A percentile compares a stretch with the other conserved stretches of the same genome.
These are phyloP conservation scores for Acrocephalus arundinaceus DNA, from an alignment of 2,113 vertebrate genomes.

Conservation along the genomic window DNA sequence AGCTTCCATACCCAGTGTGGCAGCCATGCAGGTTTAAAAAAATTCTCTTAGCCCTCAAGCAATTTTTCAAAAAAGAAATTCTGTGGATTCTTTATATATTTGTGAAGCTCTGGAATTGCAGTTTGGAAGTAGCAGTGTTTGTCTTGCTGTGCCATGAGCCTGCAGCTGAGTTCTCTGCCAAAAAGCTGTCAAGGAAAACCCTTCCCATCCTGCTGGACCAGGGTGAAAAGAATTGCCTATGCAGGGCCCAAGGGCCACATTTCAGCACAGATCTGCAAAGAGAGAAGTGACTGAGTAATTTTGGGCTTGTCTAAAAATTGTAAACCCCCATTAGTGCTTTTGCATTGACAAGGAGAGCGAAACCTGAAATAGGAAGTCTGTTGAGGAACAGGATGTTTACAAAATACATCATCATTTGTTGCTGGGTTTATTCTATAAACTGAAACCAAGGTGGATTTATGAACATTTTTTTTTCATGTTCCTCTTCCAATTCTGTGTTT, in stretches of 20 bases:
- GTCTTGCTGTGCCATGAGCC: neutral
- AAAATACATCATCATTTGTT: neutral
- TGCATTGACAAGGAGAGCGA: neutral
- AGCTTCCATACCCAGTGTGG: neutral
- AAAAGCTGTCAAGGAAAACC: constrained; percentile 7
- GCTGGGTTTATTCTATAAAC: neutral
- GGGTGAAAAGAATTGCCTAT: neutral
- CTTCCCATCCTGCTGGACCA: neutral
- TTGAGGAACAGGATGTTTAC: neutral
- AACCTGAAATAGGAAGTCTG: neutral
- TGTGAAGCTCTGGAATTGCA: constrained; percentile 1
- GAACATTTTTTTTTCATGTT: neutral
- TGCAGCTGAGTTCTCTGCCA: neutral
- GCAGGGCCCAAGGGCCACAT: neutral
- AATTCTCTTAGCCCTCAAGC: neutral
- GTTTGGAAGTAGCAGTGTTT: constrained; percentile 17
- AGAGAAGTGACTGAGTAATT: neutral
- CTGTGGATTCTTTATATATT: constrained; percentile 30
- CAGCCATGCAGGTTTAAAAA: neutral
- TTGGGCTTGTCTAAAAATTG: neutral
- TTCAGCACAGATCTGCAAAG: constrained; percentile 13
- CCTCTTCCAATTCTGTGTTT: neutral
- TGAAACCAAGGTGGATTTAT: neutral
- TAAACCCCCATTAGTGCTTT: neutral
- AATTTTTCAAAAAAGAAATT: neutral